phyloP scores from a whole-genome alignment of 2,888 invertebrate genomes.

The Tubulanus polymorphus region DNA sequence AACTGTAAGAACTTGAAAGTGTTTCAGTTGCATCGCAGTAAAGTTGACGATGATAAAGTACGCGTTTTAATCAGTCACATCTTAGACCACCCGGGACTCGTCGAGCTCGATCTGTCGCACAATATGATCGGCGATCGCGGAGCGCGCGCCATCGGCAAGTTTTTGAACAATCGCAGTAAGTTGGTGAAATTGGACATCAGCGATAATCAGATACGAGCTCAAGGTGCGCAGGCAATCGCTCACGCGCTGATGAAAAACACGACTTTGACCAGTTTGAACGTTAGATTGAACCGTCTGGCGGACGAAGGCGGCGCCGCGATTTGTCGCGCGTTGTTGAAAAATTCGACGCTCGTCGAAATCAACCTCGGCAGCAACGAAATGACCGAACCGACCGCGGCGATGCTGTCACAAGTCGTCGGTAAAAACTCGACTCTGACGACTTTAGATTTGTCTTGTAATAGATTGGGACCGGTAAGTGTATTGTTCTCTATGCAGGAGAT shows the following conservation, averaged over 20 bases:
- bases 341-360: constrained; percentile 42
- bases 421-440: constrained; percentile 42
- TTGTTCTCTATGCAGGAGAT: too few relatives aligned
- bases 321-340: constrained; percentile 46
- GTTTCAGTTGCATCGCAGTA: constrained; percentile 47
- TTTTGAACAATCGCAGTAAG: constrained; percentile 50
- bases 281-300: constrained; percentile 49
- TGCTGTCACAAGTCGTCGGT: constrained; percentile 46
- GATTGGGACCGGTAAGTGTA: constrained; percentile 48
- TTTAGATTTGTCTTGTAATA: constrained; percentile 51
- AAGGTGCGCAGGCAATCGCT: constrained; percentile 53
- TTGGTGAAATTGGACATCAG: constrained; percentile 41
- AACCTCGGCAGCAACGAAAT: constrained; percentile 52
- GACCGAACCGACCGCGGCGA: constrained; percentile 49
- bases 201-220: constrained; percentile 48
- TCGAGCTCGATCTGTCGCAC: constrained; percentile 51
- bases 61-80: constrained; percentile 51
- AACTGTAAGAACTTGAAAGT: constrained; percentile 43
- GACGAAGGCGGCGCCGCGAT: constrained; percentile 54
- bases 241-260: constrained; percentile 52
- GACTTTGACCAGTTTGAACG: constrained; percentile 39
- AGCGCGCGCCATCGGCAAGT: constrained; percentile 53
- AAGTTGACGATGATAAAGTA: constrained; percentile 52
- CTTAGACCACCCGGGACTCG: constrained; percentile 48
- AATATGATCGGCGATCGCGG: constrained; percentile 52